phyloP scores from a whole-genome alignment of 2,888 invertebrate genomes.

The Zeuzera pyrina region DNA sequence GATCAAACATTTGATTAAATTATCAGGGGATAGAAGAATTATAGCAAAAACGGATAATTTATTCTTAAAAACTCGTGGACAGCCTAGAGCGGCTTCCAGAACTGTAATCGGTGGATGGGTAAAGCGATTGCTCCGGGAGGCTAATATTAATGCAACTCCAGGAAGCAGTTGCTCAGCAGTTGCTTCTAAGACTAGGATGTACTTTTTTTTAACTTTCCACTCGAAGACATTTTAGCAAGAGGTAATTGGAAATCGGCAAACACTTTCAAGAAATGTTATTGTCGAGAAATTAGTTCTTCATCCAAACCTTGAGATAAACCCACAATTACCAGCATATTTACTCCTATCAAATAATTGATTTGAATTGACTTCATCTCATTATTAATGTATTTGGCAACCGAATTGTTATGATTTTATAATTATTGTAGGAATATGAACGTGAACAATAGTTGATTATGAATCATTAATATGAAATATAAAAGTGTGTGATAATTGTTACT shows the following conservation, averaged over 20 bases:
- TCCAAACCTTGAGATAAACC: too few relatives aligned
- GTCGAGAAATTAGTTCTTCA: too few relatives aligned
- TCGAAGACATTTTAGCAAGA: conserved; percentile 7
- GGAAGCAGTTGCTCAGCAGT: conserved; percentile 4
- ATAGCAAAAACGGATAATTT: not conserved
- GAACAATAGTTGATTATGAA: not conserved
- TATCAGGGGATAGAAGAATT: not conserved
- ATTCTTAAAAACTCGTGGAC: conserved; percentile 1
- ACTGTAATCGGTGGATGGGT: conserved; percentile 3
- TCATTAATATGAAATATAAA: too few relatives aligned
- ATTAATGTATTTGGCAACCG: not conserved
- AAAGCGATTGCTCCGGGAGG: not conserved
- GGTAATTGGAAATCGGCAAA: conserved; percentile 7
- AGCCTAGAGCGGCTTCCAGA: conserved; percentile 1
- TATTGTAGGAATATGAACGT: too few relatives aligned
- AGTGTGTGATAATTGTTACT: too few relatives aligned
- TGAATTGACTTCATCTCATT: not conserved
- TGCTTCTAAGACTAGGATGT: conserved; percentile 1
- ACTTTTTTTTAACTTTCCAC: conserved; percentile 1
- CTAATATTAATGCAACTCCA: conserved; percentile 3
- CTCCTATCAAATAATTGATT: not conserved
- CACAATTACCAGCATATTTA: not conserved
- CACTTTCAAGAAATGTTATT: conserved; percentile 1
- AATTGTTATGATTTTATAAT: not conserved
- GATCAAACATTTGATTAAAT: not conserved